Conservation (phyloP, 2,888 invertebrate genomes). For the Parnassius apollo region DNA sequence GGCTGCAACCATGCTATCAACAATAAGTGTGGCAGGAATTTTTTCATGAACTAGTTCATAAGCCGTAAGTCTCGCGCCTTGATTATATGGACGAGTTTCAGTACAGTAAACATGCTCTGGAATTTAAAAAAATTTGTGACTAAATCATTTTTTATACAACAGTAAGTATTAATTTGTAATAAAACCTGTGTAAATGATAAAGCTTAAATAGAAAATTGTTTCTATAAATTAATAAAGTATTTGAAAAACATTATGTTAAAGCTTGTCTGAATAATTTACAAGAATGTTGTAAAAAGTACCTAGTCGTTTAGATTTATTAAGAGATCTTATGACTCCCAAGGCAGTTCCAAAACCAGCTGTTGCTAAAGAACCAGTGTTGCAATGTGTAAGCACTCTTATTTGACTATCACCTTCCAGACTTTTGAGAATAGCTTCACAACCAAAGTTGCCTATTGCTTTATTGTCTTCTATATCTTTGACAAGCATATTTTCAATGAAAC, state of each 20-base stretch:
- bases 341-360: conserved; percentile 99
- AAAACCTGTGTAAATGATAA: no score
- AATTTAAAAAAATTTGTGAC: conserved; percentile 3
- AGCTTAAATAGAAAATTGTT: not conserved
- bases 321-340: conserved; percentile 94
- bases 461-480: conserved; percentile 93
- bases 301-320: conserved; percentile 86
- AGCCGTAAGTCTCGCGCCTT: conserved; percentile 97
- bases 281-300: conserved; percentile 71
- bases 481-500: conserved; percentile 90
- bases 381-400: conserved; percentile 94
- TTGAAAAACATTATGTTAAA: not conserved
- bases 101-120: conserved; percentile 86
- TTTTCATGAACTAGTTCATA: conserved; percentile 96
- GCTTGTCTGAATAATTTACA: not conserved
- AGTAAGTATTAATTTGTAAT: no score
- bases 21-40: conserved; percentile 95
- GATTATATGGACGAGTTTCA: conserved; percentile 99
- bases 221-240: not conserved
- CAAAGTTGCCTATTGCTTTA: conserved; percentile 91
- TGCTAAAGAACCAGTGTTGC: conserved; percentile 98
- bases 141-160: no score
- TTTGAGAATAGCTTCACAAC: conserved; percentile 88
- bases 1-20: conserved; percentile 97
- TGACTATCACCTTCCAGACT: conserved; percentile 78